Base-by-base conservation (phyloP, 2,888 invertebrate species). In the Ariolimax columbianus region DNA sequence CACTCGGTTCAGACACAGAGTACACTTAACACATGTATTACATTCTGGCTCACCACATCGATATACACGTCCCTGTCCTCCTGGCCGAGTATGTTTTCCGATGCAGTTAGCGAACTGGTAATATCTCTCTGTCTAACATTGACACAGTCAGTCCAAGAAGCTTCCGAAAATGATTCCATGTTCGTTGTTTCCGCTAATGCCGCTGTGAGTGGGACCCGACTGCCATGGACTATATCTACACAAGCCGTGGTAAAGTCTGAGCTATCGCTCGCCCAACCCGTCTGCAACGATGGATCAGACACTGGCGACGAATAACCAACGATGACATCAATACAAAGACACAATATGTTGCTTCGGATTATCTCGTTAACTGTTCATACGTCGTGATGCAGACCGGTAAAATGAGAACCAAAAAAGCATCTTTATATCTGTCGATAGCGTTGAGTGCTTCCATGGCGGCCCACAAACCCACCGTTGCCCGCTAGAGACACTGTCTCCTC, bases 301-400 rank as follows among this genome's bases (percentile, higher is more conserved):
- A 47, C 33, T 72, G 55, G 72, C 72, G 55, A 36, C 55, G 17
- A 55, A 51, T 47, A 19, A 70, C 47, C 81, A n/a, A n/a, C n/a
- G n/a, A n/a, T n/a, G 38, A 72, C 72, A 72, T 59, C 68, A 78
- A 80, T 68, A 68, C 80, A 80, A 66, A 80, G 68, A 80, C 80
- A 80, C 80, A 80, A 80, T 68, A 80, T 80, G 80, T 80, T 80
- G 47, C 68, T 68, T 68, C 68, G 80, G 80, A 80, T 80, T 80
- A 80, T 68, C 80, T 80, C 68, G 47, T 80, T 43, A 68, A 80
- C 47, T 47, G 68, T 9, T 68, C 47, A 23, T 9, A 26, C 33
- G 66, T 14, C 1, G 30, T n/a, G n/a, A 30, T 38, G 79, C 23
- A 66, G n/a, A 14, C 1, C 43, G 40, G 36, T 38, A 66, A 66